Base-by-base conservation (phyloP, 2,888 invertebrate genomes). In the Lasioglossum morio region DNA sequence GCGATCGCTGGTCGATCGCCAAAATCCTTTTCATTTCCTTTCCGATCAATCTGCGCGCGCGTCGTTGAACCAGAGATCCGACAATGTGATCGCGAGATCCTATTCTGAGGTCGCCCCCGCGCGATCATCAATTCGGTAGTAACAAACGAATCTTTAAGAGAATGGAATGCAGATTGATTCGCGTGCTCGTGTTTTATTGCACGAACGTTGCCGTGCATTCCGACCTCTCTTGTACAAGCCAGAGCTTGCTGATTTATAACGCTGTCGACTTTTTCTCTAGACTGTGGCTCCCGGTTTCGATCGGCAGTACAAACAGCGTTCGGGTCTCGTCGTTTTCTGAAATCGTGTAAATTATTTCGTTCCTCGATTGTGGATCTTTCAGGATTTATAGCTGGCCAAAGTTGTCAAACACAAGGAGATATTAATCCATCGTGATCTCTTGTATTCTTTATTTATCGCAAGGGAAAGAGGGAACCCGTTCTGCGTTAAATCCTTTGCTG, bases 1-100 rank as follows among this genome's bases (percentile, higher is more conserved):
- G 27, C 30, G 14, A 34, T 48, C 72, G 34, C 81, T 84, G 81
- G 85, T 86, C 79, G 74, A 82, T 43, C 83, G 84, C 79, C 77
- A 77, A 77, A 63, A 77, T 43, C 46, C 66, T 53, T 63, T 53
- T 7, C 72, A n/a, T 19, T 53, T 40, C 23, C 14, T 37, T 40
- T 37, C 10, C n/a, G n/a, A n/a, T 69, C 12, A 0, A 23, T 2
- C 8, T 3, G 66, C 34, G 5, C 27, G 10, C 63, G 63, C 63
- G 30, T 30, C 63, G 4, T 63, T 16, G 63, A 30, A 63, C 30
- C 66, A 34, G 34, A 10, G 66, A 66, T 30, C 66, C 30, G 23
- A 30, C 30, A 66, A 30, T 19, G 34, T 10, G 66, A 19, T 34
- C 73, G 63, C 70, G 46, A 16, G 76, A 79, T 75, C 78, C 82